Conservation (phyloP, 2,797 vertebrate species). For the Luscinia megarhynchos region DNA sequence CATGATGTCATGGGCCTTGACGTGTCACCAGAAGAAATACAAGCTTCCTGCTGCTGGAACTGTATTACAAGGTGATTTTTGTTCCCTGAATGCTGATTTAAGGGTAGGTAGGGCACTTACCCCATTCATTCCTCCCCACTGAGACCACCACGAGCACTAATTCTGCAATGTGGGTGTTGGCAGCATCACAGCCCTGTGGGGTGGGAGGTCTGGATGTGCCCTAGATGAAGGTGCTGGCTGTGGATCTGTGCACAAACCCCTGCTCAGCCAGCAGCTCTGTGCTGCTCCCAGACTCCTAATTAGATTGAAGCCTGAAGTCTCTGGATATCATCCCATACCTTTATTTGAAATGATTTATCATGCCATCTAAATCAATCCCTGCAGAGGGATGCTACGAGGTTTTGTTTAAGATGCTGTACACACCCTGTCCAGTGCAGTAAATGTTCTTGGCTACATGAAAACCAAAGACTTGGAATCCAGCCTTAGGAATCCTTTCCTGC, state of each 20-base stretch:
- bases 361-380: constrained; percentile 23
- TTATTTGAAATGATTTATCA: constrained; percentile 67
- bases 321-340: constrained; percentile 45
- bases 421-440: constrained; percentile 14
- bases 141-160: neutral
- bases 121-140: neutral
- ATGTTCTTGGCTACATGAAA: neutral
- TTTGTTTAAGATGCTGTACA: constrained; percentile 21
- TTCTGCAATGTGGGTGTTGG: neutral
- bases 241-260: neutral
- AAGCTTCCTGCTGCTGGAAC: constrained; percentile 43
- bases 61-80: constrained; percentile 57
- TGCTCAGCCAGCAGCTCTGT: neutral
- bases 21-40: constrained; percentile 52
- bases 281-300: constrained; percentile 1
- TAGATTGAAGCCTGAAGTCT: constrained; percentile 51
- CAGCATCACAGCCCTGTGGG: accelerated
- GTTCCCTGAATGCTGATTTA: neutral
- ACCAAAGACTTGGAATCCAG: neutral
- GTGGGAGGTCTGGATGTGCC: neutral
- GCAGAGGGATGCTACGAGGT: neutral
- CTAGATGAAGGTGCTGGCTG: neutral
- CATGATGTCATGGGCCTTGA: constrained; percentile 60
- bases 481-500: neutral
- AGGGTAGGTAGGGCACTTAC: neutral